Percentiles rank a stretch among this genome's conserved stretches.
phyloP scores from a whole-genome alignment of 37 sponge, comb jelly and placozoan genomes.

The Aphrocallistes beatrix region DNA sequence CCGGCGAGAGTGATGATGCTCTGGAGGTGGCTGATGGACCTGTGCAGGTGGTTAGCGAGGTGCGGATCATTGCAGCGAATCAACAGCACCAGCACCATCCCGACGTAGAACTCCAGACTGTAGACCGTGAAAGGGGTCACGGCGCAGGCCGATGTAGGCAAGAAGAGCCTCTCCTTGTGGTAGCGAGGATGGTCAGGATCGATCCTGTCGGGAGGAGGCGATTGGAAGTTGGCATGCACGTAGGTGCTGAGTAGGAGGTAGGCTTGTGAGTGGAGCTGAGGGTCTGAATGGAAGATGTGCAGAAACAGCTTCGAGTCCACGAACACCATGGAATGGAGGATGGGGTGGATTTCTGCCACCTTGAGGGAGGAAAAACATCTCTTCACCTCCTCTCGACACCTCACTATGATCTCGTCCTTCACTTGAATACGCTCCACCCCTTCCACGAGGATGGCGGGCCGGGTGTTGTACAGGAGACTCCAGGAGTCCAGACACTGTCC shows the following conservation, averaged over 20 bases:
- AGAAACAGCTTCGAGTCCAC: not conserved
- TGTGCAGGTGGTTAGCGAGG: not conserved
- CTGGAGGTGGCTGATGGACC: not conserved
- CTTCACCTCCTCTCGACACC: not conserved
- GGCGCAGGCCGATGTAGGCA: not conserved
- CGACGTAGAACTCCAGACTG: not conserved
- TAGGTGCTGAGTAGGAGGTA: not conserved
- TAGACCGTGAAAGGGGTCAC: not conserved
- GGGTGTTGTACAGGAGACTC: not conserved
- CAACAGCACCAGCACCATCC: not conserved
- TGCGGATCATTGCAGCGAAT: not conserved
- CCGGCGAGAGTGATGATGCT: not conserved
- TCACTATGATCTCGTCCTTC: not conserved
- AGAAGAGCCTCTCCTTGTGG: not conserved
- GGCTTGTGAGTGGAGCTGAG: not conserved
- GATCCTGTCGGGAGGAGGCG: not conserved
- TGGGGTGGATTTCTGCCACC: not conserved
- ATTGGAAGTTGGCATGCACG: not conserved
- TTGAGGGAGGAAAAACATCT: not conserved
- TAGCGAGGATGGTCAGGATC: not conserved
- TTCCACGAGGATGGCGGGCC: not conserved
- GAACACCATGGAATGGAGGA: not conserved
- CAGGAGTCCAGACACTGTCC: not conserved
- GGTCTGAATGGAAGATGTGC: not conserved
- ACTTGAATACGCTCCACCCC: not conserved